Conservation (phyloP, 2,113 vertebrate genomes). For the Mellivora capensis region DNA sequence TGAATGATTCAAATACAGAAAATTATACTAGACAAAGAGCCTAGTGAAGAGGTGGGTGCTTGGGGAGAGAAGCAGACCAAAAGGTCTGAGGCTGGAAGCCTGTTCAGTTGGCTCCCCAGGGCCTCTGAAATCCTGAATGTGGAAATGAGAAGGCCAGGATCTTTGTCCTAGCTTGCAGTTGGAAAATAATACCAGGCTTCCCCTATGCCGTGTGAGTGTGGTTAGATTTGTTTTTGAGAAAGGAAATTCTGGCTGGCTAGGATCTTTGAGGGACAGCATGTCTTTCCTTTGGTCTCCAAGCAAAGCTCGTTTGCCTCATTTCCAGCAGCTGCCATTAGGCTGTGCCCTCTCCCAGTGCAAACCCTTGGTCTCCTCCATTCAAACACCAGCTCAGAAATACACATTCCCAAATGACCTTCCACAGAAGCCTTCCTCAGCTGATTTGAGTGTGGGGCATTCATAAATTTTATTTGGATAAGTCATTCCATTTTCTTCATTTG, state of each 20-base stretch:
- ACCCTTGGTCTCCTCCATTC: neutral
- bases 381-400: neutral
- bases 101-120: neutral
- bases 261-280: neutral
- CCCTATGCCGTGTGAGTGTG: neutral
- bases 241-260: neutral
- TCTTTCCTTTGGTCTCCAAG: neutral
- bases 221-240: neutral
- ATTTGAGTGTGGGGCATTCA: no score
- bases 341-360: neutral
- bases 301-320: neutral
- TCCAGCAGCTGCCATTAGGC: neutral
- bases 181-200: neutral
- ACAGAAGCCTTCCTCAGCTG: fast-evolving
- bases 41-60: neutral
- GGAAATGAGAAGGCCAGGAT: neutral
- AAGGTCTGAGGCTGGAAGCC: neutral
- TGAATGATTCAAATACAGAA: neutral
- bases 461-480: neutral
- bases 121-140: neutral
- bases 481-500: neutral
- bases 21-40: neutral
- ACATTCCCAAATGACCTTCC: neutral
- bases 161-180: neutral
- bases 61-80: neutral